Conservation (phyloP, 2,113 vertebrate genomes). For the Leptobrachium ailaonicum region DNA sequence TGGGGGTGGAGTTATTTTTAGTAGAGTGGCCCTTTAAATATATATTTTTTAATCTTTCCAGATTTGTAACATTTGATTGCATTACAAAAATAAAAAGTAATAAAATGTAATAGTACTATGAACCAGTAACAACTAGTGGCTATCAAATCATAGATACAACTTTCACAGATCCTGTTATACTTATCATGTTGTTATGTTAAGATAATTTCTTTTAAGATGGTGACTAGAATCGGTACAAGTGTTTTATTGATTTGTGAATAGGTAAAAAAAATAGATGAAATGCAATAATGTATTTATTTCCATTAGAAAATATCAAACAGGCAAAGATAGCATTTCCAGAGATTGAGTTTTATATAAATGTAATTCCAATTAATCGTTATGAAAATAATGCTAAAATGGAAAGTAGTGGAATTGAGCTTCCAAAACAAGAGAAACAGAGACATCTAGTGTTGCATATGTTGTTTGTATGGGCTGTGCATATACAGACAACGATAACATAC, state of each 20-base stretch:
- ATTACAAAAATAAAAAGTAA: no score
- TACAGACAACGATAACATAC: no score
- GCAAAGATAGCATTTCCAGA: conserved; percentile 11
- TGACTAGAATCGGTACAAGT: background rate
- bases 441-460: conserved; percentile 62
- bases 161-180: no score
- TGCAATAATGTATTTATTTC: background rate
- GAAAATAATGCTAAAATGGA: background rate
- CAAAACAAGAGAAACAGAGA: conserved; percentile 66
- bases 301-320: conserved; percentile 1
- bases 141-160: no score
- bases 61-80: no score
- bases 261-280: background rate
- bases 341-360: conserved; percentile 6
- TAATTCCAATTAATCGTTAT: conserved; percentile 20
- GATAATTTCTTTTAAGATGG: background rate
- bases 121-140: no score
- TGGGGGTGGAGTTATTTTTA: no score
- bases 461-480: no score
- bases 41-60: no score
- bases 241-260: background rate
- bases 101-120: no score
- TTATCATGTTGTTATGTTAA: background rate
- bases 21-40: no score
- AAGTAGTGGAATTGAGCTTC: background rate